These are phyloP conservation scores for Cuculus canorus DNA, from an alignment of 2,797 vertebrate genomes.

Conservation along the genomic window DNA sequence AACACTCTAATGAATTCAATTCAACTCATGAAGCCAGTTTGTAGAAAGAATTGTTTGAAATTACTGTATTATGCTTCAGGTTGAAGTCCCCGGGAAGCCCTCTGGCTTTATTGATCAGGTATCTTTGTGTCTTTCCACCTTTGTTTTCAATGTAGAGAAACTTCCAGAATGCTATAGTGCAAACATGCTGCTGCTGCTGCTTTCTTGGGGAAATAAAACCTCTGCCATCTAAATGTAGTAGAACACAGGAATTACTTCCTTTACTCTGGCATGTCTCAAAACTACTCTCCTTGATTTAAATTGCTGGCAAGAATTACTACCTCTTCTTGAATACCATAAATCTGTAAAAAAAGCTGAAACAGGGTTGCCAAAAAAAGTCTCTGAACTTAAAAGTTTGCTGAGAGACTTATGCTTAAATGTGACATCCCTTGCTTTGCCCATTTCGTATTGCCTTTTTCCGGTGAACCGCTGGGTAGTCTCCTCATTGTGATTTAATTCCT, in stretches of 20 bases:
- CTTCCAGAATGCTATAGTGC: neutral
- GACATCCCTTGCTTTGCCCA: neutral
- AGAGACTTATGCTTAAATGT: neutral
- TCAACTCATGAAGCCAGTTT: neutral
- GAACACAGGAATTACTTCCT: neutral
- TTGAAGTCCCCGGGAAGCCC: neutral
- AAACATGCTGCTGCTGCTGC: neutral
- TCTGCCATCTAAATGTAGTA: neutral
- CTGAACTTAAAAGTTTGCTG: neutral
- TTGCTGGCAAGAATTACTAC: neutral
- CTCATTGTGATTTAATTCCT: neutral
- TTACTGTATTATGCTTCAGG: neutral
- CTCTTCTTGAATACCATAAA: neutral
- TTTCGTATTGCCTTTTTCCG: neutral
- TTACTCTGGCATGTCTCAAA: neutral
- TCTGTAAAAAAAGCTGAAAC: neutral
- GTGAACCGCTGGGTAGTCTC: neutral
- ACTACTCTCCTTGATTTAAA: neutral
- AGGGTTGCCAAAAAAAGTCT: neutral
- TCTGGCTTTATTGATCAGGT: neutral
- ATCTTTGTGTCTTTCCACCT: neutral
- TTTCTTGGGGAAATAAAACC: neutral
- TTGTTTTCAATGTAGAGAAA: neutral
- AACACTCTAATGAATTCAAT: constrained; percentile 13
- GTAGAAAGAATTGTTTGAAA: constrained; percentile 11